These are phyloP conservation scores for Thumatha senex DNA, from an alignment of 2,888 invertebrate species.

Conservation along the genomic window DNA sequence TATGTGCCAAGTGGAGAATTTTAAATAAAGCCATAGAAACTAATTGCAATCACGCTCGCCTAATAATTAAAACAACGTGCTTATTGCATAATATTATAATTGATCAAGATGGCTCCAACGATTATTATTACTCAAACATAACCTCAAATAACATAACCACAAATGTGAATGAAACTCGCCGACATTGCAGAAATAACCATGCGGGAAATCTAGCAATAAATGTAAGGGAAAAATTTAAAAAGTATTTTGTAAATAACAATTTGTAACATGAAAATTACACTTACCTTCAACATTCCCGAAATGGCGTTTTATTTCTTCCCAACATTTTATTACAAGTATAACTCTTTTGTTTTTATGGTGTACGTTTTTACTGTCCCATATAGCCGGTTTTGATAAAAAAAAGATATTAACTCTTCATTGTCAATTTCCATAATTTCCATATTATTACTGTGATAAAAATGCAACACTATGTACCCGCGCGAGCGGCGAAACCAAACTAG, in stretches of 20 bases:
- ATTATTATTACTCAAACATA: constrained; percentile 4
- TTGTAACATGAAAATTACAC: too few species aligned
- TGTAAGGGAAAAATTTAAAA: constrained; percentile 10
- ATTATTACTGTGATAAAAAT: neutral
- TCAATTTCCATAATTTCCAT: constrained; percentile 3
- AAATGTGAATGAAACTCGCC: constrained; percentile 10
- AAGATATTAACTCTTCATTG: constrained; percentile 12
- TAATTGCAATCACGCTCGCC: constrained; percentile 9
- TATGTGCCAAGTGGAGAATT: constrained; percentile 12
- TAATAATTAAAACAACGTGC: constrained; percentile 8
- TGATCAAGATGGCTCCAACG: constrained; percentile 6
- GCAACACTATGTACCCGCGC: constrained; percentile 14
- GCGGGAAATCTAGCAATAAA: constrained; percentile 11
- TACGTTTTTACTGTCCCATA: too few species aligned
- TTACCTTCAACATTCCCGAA: too few species aligned
- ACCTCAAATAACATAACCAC: constrained; percentile 5
- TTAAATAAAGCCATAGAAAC: constrained; percentile 10
- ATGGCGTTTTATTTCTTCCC: too few species aligned
- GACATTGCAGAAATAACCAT: constrained; percentile 10
- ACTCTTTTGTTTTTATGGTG: too few species aligned
- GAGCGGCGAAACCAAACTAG: constrained; percentile 12
- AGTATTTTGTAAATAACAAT: too few species aligned
- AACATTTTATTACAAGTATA: too few species aligned
- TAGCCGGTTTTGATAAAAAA: constrained; percentile 13
- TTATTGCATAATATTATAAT: constrained; percentile 11